Conservation (phyloP, 2,797 vertebrate genomes). For the Gymnodraco acuticeps region DNA sequence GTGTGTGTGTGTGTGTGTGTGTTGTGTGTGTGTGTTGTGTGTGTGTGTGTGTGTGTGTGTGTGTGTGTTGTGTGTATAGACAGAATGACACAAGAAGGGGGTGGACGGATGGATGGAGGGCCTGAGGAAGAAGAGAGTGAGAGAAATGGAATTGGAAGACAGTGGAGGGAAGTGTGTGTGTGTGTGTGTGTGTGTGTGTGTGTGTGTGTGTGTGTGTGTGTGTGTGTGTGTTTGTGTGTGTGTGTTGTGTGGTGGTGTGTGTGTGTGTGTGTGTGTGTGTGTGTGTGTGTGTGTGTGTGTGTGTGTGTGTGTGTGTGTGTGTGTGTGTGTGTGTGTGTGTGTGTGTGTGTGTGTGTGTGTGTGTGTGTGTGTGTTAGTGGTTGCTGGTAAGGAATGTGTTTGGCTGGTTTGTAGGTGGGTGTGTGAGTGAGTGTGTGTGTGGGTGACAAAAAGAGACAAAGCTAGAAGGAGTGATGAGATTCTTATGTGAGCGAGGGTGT, state of each 20-base stretch:
- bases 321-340: slow-evolving; percentile 36
- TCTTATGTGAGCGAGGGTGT: slow-evolving; percentile 60
- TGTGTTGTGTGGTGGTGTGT: slow-evolving; percentile 43
- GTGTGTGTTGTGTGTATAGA: neutral
- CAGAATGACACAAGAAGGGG: slow-evolving; percentile 58
- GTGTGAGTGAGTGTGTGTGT: slow-evolving; percentile 29
- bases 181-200: slow-evolving; percentile 38
- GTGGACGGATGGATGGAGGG: slow-evolving; percentile 73
- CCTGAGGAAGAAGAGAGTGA: slow-evolving; percentile 68
- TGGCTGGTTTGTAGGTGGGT: slow-evolving; percentile 54
- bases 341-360: slow-evolving; percentile 42
- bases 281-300: slow-evolving; percentile 34
- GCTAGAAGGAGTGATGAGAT: slow-evolving; percentile 72
- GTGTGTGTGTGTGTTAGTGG: slow-evolving; percentile 31
- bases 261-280: slow-evolving; percentile 40
- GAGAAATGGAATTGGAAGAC: slow-evolving; percentile 68
- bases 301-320: slow-evolving; percentile 16
- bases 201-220: slow-evolving; percentile 36
- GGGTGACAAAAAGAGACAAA: slow-evolving; percentile 72
- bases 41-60: neutral
- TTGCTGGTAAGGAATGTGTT: slow-evolving; percentile 43
- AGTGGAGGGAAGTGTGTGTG: slow-evolving; percentile 56
- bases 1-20: too few relatives aligned
- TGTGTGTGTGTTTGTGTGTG: slow-evolving; percentile 13
- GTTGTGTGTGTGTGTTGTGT: neutral